Base-by-base conservation (phyloP, 1,140 invertebrate genomes). In the Nomia melanderi region DNA sequence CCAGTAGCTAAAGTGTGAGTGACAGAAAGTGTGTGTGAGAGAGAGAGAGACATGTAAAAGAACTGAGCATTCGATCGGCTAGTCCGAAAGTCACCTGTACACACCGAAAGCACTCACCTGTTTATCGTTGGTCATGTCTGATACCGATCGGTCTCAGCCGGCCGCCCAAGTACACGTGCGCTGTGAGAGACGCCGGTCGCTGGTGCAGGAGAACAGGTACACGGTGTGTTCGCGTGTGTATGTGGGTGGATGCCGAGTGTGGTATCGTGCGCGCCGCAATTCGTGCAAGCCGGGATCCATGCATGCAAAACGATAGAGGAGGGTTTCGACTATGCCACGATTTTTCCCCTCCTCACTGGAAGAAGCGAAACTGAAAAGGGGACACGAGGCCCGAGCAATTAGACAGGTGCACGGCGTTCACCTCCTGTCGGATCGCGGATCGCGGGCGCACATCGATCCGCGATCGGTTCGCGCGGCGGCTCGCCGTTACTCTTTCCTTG, bases 101-200 rank as follows among this genome's bases (percentile, higher is more conserved):
- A 44, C 56, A 76, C 20, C 23, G 39, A 74, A 78, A 63, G 33
- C 66, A 84, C 90, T 92, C 81, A 92, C 91, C 90, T 92, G 90
- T 86, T 88, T 90, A 82, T 91, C 88, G 83, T 92, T 92, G 70
- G 91, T 92, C 91, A 92, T 92, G 84, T 87, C 83, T 88, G 83
- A 83, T 63, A 76, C 47, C 71, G 78, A 81, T 76, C 66, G 33
- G 67, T 27, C 63, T 74, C 63, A 47, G 62, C 27, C 56, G 47
- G 71, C 27, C 63, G 77, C n/a, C n/a, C n/a, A n/a, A 70, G 50
- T 81, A 78, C 70, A 75, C 79, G 80, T 71, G 76, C 53, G 70
- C 27, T 54, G 47, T 82, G 60, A 76, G 12, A n/a, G 41, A 76
- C 54, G 76, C 53, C 75, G 44, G 70, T 83, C 66, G 77, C 66